These are phyloP conservation scores for Pseudococcus jackbeardsleyi DNA, from an alignment of 2,888 invertebrate genomes.

Conservation along the genomic window DNA sequence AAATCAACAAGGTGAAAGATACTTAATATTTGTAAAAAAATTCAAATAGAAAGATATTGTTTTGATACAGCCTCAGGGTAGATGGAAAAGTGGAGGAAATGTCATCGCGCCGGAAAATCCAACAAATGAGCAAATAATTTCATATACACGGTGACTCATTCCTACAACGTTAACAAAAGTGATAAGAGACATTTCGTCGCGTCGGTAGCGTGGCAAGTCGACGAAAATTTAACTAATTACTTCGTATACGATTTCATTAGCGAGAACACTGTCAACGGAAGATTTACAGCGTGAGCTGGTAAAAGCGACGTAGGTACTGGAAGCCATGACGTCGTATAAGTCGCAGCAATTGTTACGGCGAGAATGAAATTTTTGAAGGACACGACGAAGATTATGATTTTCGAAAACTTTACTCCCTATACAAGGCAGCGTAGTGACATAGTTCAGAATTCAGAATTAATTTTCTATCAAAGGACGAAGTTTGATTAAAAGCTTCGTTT, in stretches of 20 bases:
- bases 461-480: conserved; percentile 11
- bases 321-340: not conserved
- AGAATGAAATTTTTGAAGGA: conserved; percentile 15
- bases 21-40: not conserved
- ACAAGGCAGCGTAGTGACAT: not conserved
- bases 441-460: not conserved
- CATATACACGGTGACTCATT: conserved; percentile 21
- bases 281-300: not conserved
- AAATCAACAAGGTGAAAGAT: not conserved
- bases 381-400: conserved; percentile 5
- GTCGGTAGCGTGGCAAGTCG: not conserved
- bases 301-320: not conserved
- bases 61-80: too few relatives aligned
- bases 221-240: conserved; percentile 28
- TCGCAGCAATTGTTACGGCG: not conserved
- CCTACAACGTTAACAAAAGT: not conserved
- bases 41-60: too few relatives aligned
- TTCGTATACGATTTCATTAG: conserved; percentile 14
- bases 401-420: not conserved
- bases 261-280: not conserved
- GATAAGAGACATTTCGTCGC: not conserved
- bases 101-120: not conserved
- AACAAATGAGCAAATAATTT: conserved; percentile 24
- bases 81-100: not conserved
- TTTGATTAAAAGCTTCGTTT: conserved; percentile 29